These are phyloP conservation scores for Meloidogyne hapla DNA, from an alignment of 1,140 invertebrate genomes.

Conservation along the genomic window DNA sequence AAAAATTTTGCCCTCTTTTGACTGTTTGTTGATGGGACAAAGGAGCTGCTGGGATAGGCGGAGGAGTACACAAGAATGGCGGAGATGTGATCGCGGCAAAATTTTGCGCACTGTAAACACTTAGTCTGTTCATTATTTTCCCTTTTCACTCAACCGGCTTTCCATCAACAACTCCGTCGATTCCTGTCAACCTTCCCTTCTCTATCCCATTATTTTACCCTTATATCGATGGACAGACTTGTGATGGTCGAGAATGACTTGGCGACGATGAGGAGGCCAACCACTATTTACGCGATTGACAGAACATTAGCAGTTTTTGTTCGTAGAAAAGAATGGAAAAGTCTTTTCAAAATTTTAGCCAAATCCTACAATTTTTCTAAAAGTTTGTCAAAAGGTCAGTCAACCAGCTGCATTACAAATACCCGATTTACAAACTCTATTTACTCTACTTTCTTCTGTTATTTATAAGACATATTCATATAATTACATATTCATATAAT, in stretches of 20 bases:
- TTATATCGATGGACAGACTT: not conserved
- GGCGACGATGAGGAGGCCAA: not conserved
- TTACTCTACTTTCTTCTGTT: not conserved
- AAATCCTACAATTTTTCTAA: not conserved
- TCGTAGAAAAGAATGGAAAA: not conserved
- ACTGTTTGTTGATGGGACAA: not conserved
- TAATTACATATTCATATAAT: not conserved
- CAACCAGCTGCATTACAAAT: not conserved
- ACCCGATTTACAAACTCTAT: not conserved
- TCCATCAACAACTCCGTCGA: not conserved
- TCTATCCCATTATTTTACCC: not conserved
- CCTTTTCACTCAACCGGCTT: not conserved
- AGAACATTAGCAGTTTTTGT: not conserved
- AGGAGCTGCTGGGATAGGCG: not conserved
- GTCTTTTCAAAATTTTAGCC: too few species aligned
- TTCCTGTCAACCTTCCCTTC: slow-evolving; percentile 5
- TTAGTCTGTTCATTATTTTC: not conserved
- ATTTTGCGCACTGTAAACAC: slow-evolving; percentile 14
- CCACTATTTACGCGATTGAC: not conserved
- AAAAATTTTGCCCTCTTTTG: not conserved
- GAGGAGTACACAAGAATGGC: not conserved
- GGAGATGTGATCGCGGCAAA: slow-evolving; percentile 15
- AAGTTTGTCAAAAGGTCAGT: not conserved
- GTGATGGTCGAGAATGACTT: not conserved
- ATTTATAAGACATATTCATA: not conserved